These are phyloP conservation scores for Ladona fulva DNA, from an alignment of 1,140 invertebrate species.

Conservation along the genomic window DNA sequence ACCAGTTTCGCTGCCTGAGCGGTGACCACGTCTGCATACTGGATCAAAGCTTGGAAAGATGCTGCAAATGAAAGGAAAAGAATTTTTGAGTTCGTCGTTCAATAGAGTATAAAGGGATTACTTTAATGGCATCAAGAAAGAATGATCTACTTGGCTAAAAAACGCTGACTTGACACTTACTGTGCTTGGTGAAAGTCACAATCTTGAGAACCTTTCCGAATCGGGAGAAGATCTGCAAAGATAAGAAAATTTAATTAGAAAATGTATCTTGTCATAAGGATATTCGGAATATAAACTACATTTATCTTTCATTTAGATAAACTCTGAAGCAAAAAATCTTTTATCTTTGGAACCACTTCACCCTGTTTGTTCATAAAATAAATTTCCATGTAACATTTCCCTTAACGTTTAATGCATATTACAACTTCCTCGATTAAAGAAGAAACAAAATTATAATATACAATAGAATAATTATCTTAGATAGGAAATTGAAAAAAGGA, in stretches of 20 bases:
- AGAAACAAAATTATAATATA: no score
- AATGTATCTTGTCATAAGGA: background rate
- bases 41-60: conserved; percentile 98
- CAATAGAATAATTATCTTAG: no score
- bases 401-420: no score
- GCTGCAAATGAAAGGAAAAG: conserved; percentile 53
- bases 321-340: background rate
- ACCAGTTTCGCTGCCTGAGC: conserved; percentile 93
- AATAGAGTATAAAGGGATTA: background rate
- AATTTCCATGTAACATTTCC: no score
- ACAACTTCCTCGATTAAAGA: no score
- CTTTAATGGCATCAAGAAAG: background rate
- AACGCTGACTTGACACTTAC: conserved; percentile 53
- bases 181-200: conserved; percentile 99
- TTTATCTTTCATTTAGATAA: background rate
- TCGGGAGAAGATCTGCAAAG: conserved; percentile 87
- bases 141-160: no score
- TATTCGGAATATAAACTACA: no score
- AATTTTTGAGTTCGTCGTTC: no score
- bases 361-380: no score
- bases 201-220: conserved; percentile 98
- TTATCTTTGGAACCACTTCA: no score
- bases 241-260: background rate
- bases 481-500: no score
- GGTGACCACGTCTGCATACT: conserved; percentile 92